Base-by-base conservation (phyloP, 2,797 vertebrate species). In the Ctenopoma kingsleyae region DNA sequence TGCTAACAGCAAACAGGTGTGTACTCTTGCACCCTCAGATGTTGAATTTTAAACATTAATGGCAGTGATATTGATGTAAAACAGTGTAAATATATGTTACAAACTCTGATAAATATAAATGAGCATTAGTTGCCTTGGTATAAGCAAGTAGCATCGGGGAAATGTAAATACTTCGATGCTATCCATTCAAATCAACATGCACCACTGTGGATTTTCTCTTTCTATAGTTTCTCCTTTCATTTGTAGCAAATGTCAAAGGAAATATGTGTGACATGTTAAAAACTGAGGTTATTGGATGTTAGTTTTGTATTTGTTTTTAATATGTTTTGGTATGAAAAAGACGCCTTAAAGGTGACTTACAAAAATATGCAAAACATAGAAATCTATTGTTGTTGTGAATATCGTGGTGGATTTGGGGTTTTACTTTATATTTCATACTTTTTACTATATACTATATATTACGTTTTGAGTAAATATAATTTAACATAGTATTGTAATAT, bases 111-210 rank as follows among this genome's bases (percentile, higher is more conserved):
- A 41, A 64, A 77, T 70, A 35, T 51, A 53, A n/a, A 83, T 60
- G 57, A 89, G 74, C 54, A 58, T 79, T 71, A 8, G 32, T 23
- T 74, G 65, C 78, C 66, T 38, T 65, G 81, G 71, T 79, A 78
- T 87, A 88, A 87, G 32, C 63, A 69, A 71, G 52, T 67, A 59
- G 52, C 50, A 79, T 90, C 38, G 25, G n/a, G 36, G 4, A 49
- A 46, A 50, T 5, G 4, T 25, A 41, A 55, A 40, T 19, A 65
- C 57, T 40, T 5, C 51, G 46, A 44, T 61, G 53, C 64, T 38
- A 83, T 87, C 83, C 80, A 84, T 81, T 84, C 25, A 71, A 57
- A 56, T 67, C 48, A 70, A 85, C 81, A 82, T 89, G 82, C 79
- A 72, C 66, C 68, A 75, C 73, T 23, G 9, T 69, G 25, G 40